Evolutionary conservation across 2,888 invertebrate genomes (phyloP).

Genomic region (Nebria brevicollis): DNA sequence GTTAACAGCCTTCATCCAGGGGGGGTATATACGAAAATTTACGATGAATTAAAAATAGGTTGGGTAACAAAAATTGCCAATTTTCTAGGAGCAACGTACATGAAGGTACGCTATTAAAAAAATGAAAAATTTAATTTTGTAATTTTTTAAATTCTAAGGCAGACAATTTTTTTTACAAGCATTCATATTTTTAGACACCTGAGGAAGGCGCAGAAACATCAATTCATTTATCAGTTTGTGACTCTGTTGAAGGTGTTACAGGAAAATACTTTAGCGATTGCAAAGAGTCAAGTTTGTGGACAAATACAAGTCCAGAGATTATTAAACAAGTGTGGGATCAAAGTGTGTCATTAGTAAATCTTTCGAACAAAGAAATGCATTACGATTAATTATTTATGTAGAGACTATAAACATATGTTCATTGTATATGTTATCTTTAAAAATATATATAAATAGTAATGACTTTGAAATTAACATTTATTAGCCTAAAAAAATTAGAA

Average conservation of each 20-base stretch:
- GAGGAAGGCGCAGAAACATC: slow-evolving; percentile 84
- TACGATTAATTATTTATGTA: neutral
- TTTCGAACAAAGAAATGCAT: slow-evolving; percentile 70
- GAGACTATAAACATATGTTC: no score
- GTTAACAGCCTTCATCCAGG: slow-evolving; percentile 61
- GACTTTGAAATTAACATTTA: no score
- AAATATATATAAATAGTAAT: no score
- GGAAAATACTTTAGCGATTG: slow-evolving; percentile 88
- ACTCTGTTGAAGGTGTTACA: slow-evolving; percentile 74
- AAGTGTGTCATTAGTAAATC: slow-evolving; percentile 77
- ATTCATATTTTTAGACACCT: slow-evolving; percentile 71
- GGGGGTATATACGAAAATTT: slow-evolving; percentile 56
- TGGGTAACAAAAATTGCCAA: neutral
- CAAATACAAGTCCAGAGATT: slow-evolving; percentile 70
- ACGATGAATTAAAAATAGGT: slow-evolving; percentile 28
- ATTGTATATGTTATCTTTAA: no score
- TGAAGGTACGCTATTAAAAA: slow-evolving; percentile 14
- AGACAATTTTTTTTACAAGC: neutral
- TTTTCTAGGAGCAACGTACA: neutral
- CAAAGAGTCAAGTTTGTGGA: slow-evolving; percentile 69
- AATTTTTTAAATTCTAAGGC: no score
- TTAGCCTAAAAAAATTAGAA: no score
- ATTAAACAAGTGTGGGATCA: slow-evolving; percentile 86
- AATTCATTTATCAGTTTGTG: slow-evolving; percentile 79
- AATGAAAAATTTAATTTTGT: neutral